Conservation (phyloP, 1,140 invertebrate genomes). For the Gryon sp. region DNA sequence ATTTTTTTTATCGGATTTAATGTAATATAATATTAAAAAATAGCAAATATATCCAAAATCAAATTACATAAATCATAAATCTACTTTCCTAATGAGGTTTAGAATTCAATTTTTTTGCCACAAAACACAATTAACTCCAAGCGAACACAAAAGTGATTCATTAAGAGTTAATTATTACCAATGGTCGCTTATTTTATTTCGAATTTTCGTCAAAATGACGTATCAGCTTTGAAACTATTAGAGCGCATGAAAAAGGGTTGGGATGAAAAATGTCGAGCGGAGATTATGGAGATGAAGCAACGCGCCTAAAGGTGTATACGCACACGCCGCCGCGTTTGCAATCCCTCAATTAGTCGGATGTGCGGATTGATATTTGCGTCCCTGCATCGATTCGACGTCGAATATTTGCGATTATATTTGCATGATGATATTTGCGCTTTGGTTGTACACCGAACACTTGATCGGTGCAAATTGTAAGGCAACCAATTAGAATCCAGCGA, state of each 20-base stretch:
- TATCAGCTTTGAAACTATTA: slow-evolving; percentile 70
- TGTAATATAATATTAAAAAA: no score
- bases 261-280: slow-evolving; percentile 58
- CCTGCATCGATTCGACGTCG: slow-evolving; percentile 64
- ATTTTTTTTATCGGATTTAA: no score
- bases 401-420: slow-evolving; percentile 26
- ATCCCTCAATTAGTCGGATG: slow-evolving; percentile 72
- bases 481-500: slow-evolving; percentile 14
- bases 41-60: no score
- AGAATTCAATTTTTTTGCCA: no score
- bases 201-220: no score
- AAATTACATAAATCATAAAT: no score
- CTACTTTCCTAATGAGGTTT: no score
- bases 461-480: slow-evolving; percentile 21
- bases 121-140: no score
- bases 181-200: no score
- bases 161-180: no score
- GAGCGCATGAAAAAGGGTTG: slow-evolving; percentile 48
- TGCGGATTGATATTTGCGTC: slow-evolving; percentile 70
- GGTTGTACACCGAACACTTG: neutral
- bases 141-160: no score
- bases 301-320: neutral
- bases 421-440: slow-evolving; percentile 10
- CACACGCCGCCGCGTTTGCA: slow-evolving; percentile 22
- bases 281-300: slow-evolving; percentile 65